Percentiles rank a stretch among this genome's conserved stretches.
These are phyloP conservation scores for Lophura nycthemera DNA, from an alignment of 2,113 vertebrate genomes.

Conservation along the genomic window DNA sequence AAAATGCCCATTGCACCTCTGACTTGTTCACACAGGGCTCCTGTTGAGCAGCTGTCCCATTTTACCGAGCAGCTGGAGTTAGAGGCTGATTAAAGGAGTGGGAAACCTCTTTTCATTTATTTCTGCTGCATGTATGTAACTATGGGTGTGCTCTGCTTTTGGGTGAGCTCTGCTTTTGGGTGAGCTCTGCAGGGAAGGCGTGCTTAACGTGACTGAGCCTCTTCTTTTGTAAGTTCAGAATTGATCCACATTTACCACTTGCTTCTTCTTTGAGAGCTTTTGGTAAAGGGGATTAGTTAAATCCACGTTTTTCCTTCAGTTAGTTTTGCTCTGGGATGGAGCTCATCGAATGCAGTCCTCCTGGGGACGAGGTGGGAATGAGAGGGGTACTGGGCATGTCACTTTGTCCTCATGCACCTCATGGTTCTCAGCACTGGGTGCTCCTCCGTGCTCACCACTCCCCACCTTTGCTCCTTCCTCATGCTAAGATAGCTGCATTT, in stretches of 20 bases:
- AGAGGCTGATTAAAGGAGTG: not conserved
- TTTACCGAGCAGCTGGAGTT: not conserved
- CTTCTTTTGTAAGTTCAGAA: not conserved
- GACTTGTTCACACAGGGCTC: rapidly evolving
- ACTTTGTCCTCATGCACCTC: too few relatives aligned
- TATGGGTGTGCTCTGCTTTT: rapidly evolving
- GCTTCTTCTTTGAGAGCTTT: not conserved
- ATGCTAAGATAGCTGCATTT: not conserved
- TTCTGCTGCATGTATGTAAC: not conserved
- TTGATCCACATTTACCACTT: not conserved
- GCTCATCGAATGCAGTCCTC: not conserved
- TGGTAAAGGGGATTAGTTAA: not conserved
- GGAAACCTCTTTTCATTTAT: not conserved
- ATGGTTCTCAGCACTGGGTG: not conserved
- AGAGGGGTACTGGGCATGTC: not conserved
- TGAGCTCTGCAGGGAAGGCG: not conserved
- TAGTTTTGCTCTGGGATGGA: not conserved
- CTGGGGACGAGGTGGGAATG: too few relatives aligned
- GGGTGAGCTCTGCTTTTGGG: not conserved
- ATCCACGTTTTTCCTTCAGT: not conserved
- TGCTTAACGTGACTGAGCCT: not conserved
- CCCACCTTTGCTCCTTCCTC: not conserved
- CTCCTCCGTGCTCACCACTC: not conserved
- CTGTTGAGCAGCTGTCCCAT: not conserved
- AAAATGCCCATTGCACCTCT: not conserved